phyloP scores from a whole-genome alignment of 2,888 invertebrate species.

The Miltochrista miniata region DNA sequence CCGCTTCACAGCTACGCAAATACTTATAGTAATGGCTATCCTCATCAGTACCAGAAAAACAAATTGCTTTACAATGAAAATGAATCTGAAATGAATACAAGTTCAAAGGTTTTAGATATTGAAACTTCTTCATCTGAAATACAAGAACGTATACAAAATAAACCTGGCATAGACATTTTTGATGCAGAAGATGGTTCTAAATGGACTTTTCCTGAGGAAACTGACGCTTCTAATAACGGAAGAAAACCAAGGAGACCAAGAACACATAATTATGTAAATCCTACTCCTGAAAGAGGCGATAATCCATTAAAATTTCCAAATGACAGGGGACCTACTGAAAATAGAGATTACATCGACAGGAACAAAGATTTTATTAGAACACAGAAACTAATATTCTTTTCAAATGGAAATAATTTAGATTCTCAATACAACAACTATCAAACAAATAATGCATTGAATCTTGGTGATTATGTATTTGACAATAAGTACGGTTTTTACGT shows the following conservation, averaged over 20 bases:
- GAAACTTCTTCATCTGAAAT: conserved; percentile 26
- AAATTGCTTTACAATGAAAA: conserved; percentile 48
- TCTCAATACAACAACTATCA: conserved; percentile 14
- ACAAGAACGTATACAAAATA: conserved; percentile 66
- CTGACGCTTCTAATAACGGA: conserved; percentile 16
- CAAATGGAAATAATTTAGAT: conserved; percentile 15
- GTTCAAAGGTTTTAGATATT: conserved; percentile 35
- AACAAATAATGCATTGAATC: conserved; percentile 22
- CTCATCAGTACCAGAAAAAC: conserved; percentile 30
- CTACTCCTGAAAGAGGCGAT: conserved; percentile 21
- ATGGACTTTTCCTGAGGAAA: conserved; percentile 60
- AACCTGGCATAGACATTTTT: conserved; percentile 33
- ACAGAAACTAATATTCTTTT: conserved; percentile 40
- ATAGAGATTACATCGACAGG: conserved; percentile 5
- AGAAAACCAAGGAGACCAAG: conserved; percentile 8
- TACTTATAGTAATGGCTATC: conserved; percentile 18
- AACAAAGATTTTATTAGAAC: conserved; percentile 29
- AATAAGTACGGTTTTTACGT: conserved; percentile 44
- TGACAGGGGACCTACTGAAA: conserved; percentile 17
- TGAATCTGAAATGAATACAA: conserved; percentile 33
- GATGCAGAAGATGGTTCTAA: conserved; percentile 32
- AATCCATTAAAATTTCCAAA: conserved; percentile 50
- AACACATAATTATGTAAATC: neutral
- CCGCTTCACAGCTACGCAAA: conserved; percentile 15
- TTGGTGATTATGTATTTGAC: conserved; percentile 45